phyloP scores from a whole-genome alignment of 2,888 invertebrate genomes.

The Macaria liturata region DNA sequence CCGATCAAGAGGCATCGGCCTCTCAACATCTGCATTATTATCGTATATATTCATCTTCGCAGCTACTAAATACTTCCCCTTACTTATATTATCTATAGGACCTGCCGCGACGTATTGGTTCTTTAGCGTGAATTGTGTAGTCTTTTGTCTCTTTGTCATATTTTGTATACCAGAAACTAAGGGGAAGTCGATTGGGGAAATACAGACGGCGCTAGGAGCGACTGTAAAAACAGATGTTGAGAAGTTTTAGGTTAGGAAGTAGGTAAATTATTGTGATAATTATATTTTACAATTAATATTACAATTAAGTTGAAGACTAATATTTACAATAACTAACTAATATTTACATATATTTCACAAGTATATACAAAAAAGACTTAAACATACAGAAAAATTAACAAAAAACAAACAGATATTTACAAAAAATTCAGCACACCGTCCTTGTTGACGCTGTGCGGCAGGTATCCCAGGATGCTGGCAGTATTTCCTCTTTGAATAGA shows the following conservation, averaged over 20 bases:
- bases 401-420: too few relatives aligned
- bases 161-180: conserved; percentile 66
- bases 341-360: too few relatives aligned
- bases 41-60: conserved; percentile 43
- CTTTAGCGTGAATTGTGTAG: conserved; percentile 45
- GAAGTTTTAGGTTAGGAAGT: not conserved
- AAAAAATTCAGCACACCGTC: too few relatives aligned
- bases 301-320: too few relatives aligned
- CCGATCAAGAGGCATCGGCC: conserved; percentile 49
- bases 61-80: conserved; percentile 51
- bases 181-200: conserved; percentile 61
- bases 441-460: too few relatives aligned
- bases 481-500: too few relatives aligned
- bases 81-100: conserved; percentile 43
- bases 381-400: too few relatives aligned
- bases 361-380: too few relatives aligned
- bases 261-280: too few relatives aligned
- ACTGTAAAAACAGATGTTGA: not conserved
- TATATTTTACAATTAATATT: too few relatives aligned
- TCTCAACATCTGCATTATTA: conserved; percentile 35
- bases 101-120: conserved; percentile 54
- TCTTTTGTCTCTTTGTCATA: conserved; percentile 41
- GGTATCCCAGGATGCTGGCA: too few relatives aligned
- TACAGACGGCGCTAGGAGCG: conserved; percentile 41
- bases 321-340: too few relatives aligned